Conservation (phyloP, 2,113 vertebrate genomes). For the Callaeas wilsoni region DNA sequence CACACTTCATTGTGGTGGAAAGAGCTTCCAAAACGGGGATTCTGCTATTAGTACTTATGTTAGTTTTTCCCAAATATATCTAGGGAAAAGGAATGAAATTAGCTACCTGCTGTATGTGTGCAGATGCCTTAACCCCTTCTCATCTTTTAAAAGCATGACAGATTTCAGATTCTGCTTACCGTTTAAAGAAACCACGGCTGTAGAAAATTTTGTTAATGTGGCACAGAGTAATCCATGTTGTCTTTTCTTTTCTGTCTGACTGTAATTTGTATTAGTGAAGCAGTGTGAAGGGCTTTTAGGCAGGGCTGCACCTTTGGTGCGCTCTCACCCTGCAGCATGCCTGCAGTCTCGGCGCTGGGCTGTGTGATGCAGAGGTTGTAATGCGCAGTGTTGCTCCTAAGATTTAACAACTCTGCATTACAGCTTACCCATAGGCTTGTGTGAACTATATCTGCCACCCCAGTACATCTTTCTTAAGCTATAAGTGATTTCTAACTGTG, state of each 20-base stretch:
- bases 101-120: not conserved
- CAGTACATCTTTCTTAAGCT: not conserved
- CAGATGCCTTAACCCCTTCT: not conserved
- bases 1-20: not conserved
- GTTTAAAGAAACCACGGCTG: not conserved
- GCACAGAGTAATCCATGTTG: not conserved
- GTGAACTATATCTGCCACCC: not conserved
- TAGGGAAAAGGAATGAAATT: not conserved
- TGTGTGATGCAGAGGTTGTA: conserved; percentile 40
- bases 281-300: not conserved
- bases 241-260: not conserved
- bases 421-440: not conserved
- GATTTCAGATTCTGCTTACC: not conserved
- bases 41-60: not conserved
- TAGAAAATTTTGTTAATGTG: not conserved
- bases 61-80: not conserved
- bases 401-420: conserved; percentile 45
- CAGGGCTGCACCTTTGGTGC: not conserved
- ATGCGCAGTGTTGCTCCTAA: conserved; percentile 14
- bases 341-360: conserved; percentile 9
- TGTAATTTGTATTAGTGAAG: not conserved
- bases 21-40: not conserved
- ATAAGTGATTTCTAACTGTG: not conserved
- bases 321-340: conserved; percentile 10
- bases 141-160: not conserved